Evolutionary conservation across 2,888 invertebrate species (phyloP).

Genomic region (Listrodromus nycthemerus): DNA sequence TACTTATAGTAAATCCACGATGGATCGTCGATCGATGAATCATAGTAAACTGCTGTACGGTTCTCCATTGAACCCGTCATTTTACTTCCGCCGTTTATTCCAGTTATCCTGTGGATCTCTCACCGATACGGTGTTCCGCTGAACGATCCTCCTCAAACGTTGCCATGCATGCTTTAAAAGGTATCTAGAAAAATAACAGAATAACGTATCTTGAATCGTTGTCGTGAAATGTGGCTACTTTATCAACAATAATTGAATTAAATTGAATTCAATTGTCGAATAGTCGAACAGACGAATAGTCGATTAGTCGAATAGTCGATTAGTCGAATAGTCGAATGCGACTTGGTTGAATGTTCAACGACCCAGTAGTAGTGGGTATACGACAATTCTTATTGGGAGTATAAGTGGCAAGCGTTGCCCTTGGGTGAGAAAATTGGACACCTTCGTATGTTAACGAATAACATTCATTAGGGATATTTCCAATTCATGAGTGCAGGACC

Average conservation of each 20-base stretch:
- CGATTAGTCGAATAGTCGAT: no score
- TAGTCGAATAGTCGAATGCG: no score
- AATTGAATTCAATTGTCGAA: no score
- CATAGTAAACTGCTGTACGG: conserved; percentile 52
- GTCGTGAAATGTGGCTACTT: no score
- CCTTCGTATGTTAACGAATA: conserved; percentile 54
- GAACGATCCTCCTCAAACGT: conserved; percentile 15
- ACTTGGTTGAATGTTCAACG: no score
- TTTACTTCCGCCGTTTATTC: conserved; percentile 20
- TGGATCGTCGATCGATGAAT: conserved; percentile 47
- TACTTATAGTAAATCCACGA: conserved; percentile 59
- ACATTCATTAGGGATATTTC: conserved; percentile 26
- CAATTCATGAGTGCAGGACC: conserved; percentile 51
- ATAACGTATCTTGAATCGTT: neutral
- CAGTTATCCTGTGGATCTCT: conserved; percentile 17
- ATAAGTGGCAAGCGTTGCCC: neutral
- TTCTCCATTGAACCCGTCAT: conserved; percentile 59
- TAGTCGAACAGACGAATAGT: no score
- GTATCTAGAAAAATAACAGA: conserved; percentile 21
- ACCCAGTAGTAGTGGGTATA: no score
- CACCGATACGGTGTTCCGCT: conserved; percentile 24
- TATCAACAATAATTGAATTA: no score
- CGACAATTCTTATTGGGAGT: neutral
- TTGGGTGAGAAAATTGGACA: conserved; percentile 35
- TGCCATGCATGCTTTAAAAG: conserved; percentile 41